Evolutionary conservation across 92 coral and sea anemone species (phyloP), one percentile per base, ranked within the genome.

Genomic region (Bergia puertoricense): DNA sequence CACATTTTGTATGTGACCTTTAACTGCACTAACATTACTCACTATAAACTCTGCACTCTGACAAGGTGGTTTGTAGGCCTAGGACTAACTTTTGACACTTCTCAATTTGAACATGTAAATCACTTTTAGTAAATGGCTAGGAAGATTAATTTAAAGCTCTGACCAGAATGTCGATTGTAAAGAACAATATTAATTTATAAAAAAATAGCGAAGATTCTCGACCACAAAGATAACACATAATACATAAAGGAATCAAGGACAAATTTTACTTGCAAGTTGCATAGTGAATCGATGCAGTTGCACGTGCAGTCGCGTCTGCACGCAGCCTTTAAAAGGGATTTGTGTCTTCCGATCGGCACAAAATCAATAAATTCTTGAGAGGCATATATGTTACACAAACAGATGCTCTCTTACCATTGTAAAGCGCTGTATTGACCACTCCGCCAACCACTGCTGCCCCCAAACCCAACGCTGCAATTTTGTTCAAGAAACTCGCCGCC

Each of bases 391-490:
- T 39, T 38, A 5, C 57, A 51, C 23, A 82, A 22, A 48, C 51
- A 67, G 11, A 16, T 0, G 18, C 2, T 51, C 37, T 50, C 94
- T 95, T 86, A 97, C 99, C 99, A 73, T 97, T 97, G 81, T 88
- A 97, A 48, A 97, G 93, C 22, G 99, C 99, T 39, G 99, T 94
- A 85, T 94, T 97, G 8, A 95, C 96, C 1, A 97, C 99, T 8
- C 99, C 99, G 7, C 99, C 99, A 65, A 94, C 93, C n/a, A 93
- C 97, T 73, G 99, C 99, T 67, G 92, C 92, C 38, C 99, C 99
- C 46, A 95, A 79, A 88, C 99, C 99, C 46, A 97, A 86, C 22
- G 91, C 92, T 46, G 98, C 99, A 45, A 97, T 15, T 81, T 54
- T 92, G 88, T 95, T 97, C 76, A 97, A 88, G 90, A 97, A 95